phyloP scores from a whole-genome alignment of 2,113 vertebrate genomes.

The Coracopsis vasa region DNA sequence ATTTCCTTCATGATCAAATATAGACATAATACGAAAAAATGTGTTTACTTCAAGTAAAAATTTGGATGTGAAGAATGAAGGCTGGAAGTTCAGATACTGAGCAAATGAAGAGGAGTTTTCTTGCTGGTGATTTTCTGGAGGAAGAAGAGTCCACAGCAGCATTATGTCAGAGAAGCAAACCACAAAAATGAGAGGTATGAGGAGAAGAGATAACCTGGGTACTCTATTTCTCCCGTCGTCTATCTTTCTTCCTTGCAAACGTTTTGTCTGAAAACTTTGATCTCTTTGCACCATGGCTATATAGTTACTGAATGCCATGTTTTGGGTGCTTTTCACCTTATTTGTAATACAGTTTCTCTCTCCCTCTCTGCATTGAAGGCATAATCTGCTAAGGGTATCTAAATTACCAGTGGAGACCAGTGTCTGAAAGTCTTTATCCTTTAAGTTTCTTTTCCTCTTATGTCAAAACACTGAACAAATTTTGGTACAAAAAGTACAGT shows the following conservation, averaged over 20 bases:
- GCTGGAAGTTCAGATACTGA: background rate
- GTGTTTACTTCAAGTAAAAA: background rate
- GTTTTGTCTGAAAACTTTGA: background rate
- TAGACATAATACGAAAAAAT: background rate
- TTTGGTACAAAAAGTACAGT: background rate
- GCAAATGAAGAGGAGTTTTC: background rate
- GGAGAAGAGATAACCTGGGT: background rate
- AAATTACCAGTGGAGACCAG: background rate
- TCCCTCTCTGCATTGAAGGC: background rate
- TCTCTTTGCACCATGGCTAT: background rate
- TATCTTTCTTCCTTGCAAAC: background rate
- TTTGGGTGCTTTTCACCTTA: background rate
- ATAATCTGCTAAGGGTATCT: background rate
- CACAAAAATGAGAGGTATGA: background rate
- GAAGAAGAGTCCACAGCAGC: background rate
- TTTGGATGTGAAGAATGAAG: background rate
- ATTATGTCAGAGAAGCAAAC: background rate
- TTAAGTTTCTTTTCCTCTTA: background rate
- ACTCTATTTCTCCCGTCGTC: background rate
- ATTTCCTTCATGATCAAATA: background rate
- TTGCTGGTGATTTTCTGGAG: background rate
- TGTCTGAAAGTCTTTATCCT: background rate
- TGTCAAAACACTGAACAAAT: background rate
- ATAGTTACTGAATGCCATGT: background rate
- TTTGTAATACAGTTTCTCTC: background rate